phyloP scores from a whole-genome alignment of 2,113 vertebrate genomes.

The Aspidoscelis tigris region DNA sequence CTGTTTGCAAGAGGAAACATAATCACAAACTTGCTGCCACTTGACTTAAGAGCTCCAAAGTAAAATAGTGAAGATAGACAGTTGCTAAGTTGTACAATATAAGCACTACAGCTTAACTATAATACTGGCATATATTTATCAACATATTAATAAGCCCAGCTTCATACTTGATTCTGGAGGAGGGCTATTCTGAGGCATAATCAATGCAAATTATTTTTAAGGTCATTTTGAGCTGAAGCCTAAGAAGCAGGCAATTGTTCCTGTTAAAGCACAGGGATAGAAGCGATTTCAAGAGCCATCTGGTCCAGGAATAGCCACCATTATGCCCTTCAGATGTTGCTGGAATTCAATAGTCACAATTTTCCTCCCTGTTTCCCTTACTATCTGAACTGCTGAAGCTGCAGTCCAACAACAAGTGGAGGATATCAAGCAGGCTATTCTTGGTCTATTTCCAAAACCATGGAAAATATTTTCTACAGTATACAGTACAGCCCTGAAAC shows the following conservation, averaged over 20 bases:
- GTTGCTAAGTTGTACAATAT: neutral
- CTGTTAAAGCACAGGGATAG: neutral
- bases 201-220: neutral
- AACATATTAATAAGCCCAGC: neutral
- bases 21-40: neutral
- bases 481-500: too few species aligned
- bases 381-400: too few species aligned
- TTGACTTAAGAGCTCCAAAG: neutral
- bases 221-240: neutral
- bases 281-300: too few species aligned
- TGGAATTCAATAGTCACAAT: too few species aligned
- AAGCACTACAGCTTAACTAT: neutral
- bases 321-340: too few species aligned
- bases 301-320: too few species aligned
- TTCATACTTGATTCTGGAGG: neutral
- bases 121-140: neutral
- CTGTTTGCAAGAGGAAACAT: neutral
- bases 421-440: too few species aligned
- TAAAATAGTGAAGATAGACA: neutral
- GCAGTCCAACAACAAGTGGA: too few species aligned
- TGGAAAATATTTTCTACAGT: too few species aligned
- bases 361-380: too few species aligned
- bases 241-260: neutral
- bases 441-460: too few species aligned
- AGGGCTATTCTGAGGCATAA: neutral